A percentile compares a stretch with the other conserved stretches of the same genome.
phyloP scores from a whole-genome alignment of 2,888 invertebrate genomes.

The Danaus chrysippus region DNA sequence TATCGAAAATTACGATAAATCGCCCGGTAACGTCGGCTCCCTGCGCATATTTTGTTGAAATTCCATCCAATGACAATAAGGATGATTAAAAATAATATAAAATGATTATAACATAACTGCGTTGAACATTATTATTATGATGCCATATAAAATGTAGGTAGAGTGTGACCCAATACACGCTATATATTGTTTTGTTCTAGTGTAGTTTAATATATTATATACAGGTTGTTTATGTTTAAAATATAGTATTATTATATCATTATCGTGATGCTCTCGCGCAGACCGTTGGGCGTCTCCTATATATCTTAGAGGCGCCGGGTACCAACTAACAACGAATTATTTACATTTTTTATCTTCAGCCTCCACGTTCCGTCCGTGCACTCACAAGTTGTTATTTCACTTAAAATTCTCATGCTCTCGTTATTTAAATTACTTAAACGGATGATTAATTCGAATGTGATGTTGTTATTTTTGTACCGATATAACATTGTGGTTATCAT shows the following conservation, averaged over 20 bases:
- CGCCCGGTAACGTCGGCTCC: constrained; percentile 50
- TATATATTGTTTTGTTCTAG: background rate
- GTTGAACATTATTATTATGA: background rate
- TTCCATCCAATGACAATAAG: constrained; percentile 7
- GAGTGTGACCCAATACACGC: background rate
- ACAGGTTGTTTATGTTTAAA: background rate
- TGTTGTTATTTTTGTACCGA: background rate
- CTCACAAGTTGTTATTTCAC: constrained; percentile 27
- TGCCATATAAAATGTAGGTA: background rate
- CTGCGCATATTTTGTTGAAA: constrained; percentile 52
- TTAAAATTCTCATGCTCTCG: constrained; percentile 18
- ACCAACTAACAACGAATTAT: constrained; percentile 41
- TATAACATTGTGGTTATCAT: constrained; percentile 15
- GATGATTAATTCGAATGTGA: constrained; percentile 6
- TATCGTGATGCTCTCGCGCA: constrained; percentile 41
- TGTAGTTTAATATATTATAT: no score
- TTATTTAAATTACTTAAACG: constrained; percentile 14
- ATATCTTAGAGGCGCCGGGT: constrained; percentile 40
- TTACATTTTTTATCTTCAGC: constrained; percentile 39
- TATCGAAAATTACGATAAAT: constrained; percentile 70
- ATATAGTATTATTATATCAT: constrained; percentile 17
- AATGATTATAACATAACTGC: no score
- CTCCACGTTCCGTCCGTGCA: constrained; percentile 22
- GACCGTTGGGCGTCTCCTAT: constrained; percentile 54
- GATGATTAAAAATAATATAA: no score